These are phyloP conservation scores for Plebejus melissa DNA, from an alignment of 2,888 invertebrate genomes.

Conservation along the genomic window DNA sequence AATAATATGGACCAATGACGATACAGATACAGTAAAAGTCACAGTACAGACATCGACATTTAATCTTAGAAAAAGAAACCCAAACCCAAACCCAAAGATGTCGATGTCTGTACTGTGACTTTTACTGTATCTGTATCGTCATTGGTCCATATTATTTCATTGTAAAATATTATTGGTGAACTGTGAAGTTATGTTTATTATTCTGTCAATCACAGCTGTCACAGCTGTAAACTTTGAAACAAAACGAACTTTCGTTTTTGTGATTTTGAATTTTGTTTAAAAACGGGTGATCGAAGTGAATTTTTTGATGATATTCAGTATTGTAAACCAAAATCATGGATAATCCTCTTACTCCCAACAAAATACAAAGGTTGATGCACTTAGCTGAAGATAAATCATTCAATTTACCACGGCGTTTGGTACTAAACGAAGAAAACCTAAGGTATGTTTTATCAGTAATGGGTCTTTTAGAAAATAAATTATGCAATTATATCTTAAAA, in stretches of 20 bases:
- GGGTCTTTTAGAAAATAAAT: background rate
- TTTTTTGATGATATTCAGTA: constrained; percentile 25
- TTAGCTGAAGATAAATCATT: constrained; percentile 65
- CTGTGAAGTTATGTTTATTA: background rate
- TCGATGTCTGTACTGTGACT: too few relatives aligned
- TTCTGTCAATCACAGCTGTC: background rate
- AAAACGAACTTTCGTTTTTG: background rate
- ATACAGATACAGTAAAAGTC: too few relatives aligned
- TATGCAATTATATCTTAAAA: background rate
- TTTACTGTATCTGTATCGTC: background rate
- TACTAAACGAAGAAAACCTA: constrained; percentile 48
- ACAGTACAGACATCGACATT: too few relatives aligned
- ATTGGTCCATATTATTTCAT: background rate
- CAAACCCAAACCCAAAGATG: too few relatives aligned
- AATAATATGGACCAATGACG: background rate
- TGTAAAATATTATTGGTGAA: background rate
- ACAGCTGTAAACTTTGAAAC: too few relatives aligned
- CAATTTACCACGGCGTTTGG: constrained; percentile 44
- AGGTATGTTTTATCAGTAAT: constrained; percentile 39
- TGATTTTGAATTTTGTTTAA: constrained; percentile 16
- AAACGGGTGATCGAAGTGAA: constrained; percentile 16
- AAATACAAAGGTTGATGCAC: constrained; percentile 61
- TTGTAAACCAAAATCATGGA: constrained; percentile 48
- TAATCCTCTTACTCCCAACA: constrained; percentile 66
- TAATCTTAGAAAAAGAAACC: too few relatives aligned